Percentiles rank a stretch among this genome's conserved stretches.
Evolutionary conservation across 2,797 vertebrate genomes (phyloP).

Genomic region (Picus viridis): DNA sequence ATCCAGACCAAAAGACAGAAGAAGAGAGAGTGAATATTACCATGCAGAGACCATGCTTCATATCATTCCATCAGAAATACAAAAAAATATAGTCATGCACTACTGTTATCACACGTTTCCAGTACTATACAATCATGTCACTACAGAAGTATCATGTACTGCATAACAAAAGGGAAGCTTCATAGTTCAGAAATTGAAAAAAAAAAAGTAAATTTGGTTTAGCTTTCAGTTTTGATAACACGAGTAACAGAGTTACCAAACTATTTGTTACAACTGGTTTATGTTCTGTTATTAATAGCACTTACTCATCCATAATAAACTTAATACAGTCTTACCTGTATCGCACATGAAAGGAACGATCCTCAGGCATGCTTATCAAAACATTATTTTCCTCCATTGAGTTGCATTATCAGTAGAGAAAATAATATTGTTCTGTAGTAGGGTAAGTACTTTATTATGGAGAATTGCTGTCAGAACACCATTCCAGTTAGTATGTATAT

Average conservation of each 20-base stretch:
- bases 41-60: not conserved
- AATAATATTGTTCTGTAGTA: constrained; percentile 54
- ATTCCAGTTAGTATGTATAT: constrained; percentile 61
- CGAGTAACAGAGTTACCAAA: not conserved
- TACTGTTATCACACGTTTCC: not conserved
- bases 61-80: not conserved
- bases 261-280: not conserved
- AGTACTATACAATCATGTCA: not conserved
- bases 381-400: constrained; percentile 87
- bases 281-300: not conserved
- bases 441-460: constrained; percentile 38
- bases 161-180: not conserved
- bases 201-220: not conserved
- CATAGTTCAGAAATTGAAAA: not conserved
- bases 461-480: constrained; percentile 58
- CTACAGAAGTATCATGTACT: not conserved
- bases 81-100: not conserved
- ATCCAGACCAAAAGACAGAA: not conserved
- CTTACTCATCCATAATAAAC: not conserved
- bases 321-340: constrained; percentile 91
- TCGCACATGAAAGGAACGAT: constrained; percentile 90
- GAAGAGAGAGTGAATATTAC: not conserved
- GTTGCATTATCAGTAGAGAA: constrained; percentile 87
- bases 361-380: constrained; percentile 88
- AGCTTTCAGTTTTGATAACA: not conserved